These are phyloP conservation scores for Agonopterix heracliana DNA, from an alignment of 2,888 invertebrate species.

Conservation along the genomic window DNA sequence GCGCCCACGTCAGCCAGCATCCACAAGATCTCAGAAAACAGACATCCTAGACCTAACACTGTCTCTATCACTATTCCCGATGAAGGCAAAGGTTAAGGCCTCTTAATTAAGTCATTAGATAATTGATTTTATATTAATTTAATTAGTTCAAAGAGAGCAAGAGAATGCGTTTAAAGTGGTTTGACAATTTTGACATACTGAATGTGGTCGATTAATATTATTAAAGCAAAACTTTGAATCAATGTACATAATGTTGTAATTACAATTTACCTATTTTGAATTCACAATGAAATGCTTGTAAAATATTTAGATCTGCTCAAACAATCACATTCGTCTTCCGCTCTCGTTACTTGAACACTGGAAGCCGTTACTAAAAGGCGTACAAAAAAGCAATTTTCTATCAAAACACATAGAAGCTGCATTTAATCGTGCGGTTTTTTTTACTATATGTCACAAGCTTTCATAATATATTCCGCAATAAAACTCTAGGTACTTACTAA, in stretches of 20 bases:
- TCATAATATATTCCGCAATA: too few species aligned
- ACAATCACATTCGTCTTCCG: conserved; percentile 60
- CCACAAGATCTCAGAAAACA: conserved; percentile 34
- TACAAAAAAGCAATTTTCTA: conserved; percentile 1
- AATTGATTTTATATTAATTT: conserved; percentile 25
- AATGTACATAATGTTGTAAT: conserved; percentile 1
- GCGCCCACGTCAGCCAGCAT: conserved; percentile 30
- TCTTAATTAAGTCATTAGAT: conserved; percentile 22
- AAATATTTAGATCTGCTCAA: conserved; percentile 36
- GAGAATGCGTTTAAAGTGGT: conserved; percentile 19
- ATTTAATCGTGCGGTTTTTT: too few species aligned
- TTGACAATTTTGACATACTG: conserved; percentile 18
- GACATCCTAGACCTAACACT: conserved; percentile 55
- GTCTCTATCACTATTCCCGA: conserved; percentile 77
- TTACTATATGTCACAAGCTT: too few species aligned
- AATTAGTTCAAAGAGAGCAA: conserved; percentile 30
- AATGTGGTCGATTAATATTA: conserved; percentile 4
- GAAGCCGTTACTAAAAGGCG: too few species aligned
- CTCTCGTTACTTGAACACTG: conserved; percentile 15
- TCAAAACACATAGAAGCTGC: too few species aligned
- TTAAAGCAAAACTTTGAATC: not conserved
- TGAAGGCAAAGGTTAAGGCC: conserved; percentile 70
- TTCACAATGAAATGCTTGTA: conserved; percentile 16
- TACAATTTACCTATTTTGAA: conserved; percentile 2
- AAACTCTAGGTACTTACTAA: too few species aligned